phyloP scores from a whole-genome alignment of 2,797 vertebrate species.

The Coccyzus lansbergi region DNA sequence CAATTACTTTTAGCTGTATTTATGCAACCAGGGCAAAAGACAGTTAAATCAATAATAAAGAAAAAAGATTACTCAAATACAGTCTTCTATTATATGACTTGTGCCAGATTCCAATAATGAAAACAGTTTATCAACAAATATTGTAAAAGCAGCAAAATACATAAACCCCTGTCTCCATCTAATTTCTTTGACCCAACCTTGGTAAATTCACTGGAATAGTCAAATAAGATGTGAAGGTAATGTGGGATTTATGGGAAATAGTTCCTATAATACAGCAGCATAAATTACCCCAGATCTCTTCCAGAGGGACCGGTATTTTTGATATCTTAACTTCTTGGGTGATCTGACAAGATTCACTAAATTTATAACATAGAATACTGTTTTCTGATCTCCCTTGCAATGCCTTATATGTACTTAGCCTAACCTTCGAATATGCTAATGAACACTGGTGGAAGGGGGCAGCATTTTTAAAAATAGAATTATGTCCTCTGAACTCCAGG shows the following conservation, averaged over 20 bases:
- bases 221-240: background rate
- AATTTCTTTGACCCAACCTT: background rate
- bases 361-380: background rate
- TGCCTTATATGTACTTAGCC: background rate
- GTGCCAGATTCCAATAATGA: background rate
- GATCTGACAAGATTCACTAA: background rate
- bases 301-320: background rate
- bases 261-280: background rate
- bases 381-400: background rate
- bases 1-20: background rate
- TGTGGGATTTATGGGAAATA: background rate
- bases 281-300: background rate
- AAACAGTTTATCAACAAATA: background rate
- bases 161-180: background rate
- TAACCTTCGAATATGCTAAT: background rate
- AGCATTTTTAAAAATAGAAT: background rate
- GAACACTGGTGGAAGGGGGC: background rate
- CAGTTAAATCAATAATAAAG: background rate
- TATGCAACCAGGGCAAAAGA: background rate
- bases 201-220: background rate
- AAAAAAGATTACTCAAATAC: background rate
- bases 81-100: background rate
- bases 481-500: background rate
- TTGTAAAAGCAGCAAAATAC: background rate
- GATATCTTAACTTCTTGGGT: background rate